Evolutionary conservation across 2,888 invertebrate species (phyloP), one percentile per base, ranked within the genome.

Genomic region (Lithophane leautieri): DNA sequence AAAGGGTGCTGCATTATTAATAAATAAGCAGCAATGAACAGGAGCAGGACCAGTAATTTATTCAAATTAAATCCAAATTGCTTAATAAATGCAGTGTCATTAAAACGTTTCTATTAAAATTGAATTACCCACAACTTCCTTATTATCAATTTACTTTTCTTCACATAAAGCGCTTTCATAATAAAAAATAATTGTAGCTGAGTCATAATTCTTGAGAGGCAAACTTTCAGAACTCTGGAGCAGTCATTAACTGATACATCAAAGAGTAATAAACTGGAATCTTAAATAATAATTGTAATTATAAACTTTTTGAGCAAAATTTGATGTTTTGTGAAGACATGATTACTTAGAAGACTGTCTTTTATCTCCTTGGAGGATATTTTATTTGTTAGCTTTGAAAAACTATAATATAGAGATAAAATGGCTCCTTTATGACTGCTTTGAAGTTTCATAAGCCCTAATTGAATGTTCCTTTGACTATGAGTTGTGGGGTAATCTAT

Each of bases 231-330:
- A 76, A 74, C 67, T 84, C 65, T 65, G 62, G 19, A 72, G 56
- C 70, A 67, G 72, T 82, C 76, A 84, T 88, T 76, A 78, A 74
- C 73, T 76, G 71, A 81, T 81, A 85, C 86, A 86, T 86, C 79
- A 87, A 88, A 88, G 78, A 75, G 76, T 86, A 82, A 81, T 83
- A 79, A 81, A 86, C 76, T 83, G 52, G 56, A 70, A 78, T 81
- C 54, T 67, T 76, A 78, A 75, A 79, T 77, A 83, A 73, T 81
- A 78, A 88, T 71, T 78, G 75, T 76, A 71, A 86, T 88, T 86
- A 82, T 70, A 83, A 88, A 86, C 76, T 86, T 87, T 60, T 70
- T 60, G 25, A 69, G 60, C 62, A 44, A 76, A 76, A 77, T 78
- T 76, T 77, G 16, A 71, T 67, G 72, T 66, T 81, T 80, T 70